Base-by-base conservation (phyloP, 2,888 invertebrate species). In the Sepiola atlantica region DNA sequence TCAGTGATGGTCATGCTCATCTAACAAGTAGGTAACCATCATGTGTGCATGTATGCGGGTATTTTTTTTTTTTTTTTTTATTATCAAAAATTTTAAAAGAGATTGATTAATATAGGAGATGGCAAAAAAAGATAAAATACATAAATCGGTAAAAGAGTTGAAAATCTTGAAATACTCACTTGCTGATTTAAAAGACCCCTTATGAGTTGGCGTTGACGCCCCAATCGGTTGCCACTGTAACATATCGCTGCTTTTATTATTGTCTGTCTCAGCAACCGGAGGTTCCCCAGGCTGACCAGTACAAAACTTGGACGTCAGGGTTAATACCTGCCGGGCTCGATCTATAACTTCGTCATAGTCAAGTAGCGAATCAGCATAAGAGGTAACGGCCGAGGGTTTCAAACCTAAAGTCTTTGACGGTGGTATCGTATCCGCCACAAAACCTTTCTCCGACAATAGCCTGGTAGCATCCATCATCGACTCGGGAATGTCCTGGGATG, bases 181-280 rank as follows among this genome's bases (percentile, higher is more conserved):
- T 92, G 92, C 92, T 55, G 92, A 28, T 92, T 92, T 92, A 28
- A 24, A 35, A 92, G 4, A 28, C 0, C 18, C 45, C n/a, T 92
- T 92, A 55, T 45, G 45, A n/a, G 92, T 92, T 55, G 92, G 92
- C 16, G 92, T 92, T 92, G 92, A 92, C 45, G 92, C 92, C 21
- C 92, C 92, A 92, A 92, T 92, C 6, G 92, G 92, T 16, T 92
- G 92, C 92, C 92, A 92, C n/a, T 92, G 54, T 45, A 92, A 92
- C 45, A n/a, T 55, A 55, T 45, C 35, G 14, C 54, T 55, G 32
- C 54, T 54, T 55, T 45, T 54, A 92, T 92, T 18, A 24, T 92
- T 54, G 32, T 55, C 18, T 2, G 21, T 55, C 20, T 92, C 45
- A 10, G 55, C 16, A 92, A n/a, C n/a, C 28, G 8, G 54, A 16